phyloP scores from a whole-genome alignment of 2,113 vertebrate species.

The Odocoileus hemionus region DNA sequence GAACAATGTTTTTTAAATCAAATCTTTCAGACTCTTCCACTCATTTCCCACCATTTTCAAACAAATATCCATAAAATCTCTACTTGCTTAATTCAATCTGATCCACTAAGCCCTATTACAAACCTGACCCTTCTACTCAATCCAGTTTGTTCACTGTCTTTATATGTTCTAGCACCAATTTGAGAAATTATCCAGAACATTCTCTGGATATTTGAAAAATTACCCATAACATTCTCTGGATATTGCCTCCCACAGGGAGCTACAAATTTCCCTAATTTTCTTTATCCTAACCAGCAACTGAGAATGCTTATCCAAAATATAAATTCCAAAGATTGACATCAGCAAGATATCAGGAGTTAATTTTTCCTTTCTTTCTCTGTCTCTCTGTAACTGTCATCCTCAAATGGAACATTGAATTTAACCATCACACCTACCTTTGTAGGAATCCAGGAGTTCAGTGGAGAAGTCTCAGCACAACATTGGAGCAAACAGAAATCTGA shows the following conservation, averaged over 20 bases:
- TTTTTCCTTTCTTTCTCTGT: not conserved
- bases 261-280: not conserved
- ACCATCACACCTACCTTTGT: not conserved
- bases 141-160: not conserved
- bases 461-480: not conserved
- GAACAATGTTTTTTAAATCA: not conserved
- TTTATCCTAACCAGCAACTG: not conserved
- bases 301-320: not conserved
- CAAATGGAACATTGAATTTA: not conserved
- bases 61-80: not conserved
- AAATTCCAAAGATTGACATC: not conserved
- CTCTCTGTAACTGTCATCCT: not conserved
- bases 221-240: not conserved
- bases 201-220: not conserved
- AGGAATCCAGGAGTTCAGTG: not conserved
- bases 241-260: not conserved
- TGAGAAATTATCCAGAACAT: not conserved
- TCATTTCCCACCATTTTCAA: not conserved
- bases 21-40: not conserved
- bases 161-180: not conserved
- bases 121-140: not conserved
- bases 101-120: not conserved
- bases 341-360: not conserved
- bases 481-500: not conserved
- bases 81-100: not conserved